Percentiles rank a stretch among this genome's conserved stretches.
Evolutionary conservation across 2,113 vertebrate genomes (phyloP).

Genomic region (Ailurus styani): DNA sequence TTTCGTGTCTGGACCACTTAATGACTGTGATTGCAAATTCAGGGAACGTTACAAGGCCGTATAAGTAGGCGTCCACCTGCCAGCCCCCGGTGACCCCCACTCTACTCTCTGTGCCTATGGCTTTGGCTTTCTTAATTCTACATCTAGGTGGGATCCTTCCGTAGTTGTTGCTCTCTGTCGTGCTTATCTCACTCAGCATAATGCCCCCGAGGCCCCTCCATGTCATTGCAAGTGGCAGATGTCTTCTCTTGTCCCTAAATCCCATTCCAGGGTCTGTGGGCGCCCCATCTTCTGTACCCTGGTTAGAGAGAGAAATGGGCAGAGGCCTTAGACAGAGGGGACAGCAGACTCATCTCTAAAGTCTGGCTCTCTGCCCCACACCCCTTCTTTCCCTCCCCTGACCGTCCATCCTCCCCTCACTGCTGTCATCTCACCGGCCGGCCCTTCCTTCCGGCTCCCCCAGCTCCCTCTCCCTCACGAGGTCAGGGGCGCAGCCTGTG

Average conservation of each 20-base stretch:
- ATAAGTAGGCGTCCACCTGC: not conserved
- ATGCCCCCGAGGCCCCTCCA: not conserved
- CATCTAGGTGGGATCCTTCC: not conserved
- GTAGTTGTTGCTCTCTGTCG: not conserved
- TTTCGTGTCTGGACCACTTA: not conserved
- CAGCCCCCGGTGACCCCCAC: not conserved
- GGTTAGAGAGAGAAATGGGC: not conserved
- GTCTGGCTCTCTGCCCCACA: not conserved
- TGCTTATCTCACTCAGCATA: not conserved
- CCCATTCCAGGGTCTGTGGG: not conserved
- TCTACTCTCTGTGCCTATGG: not conserved
- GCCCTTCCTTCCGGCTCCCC: rapidly evolving
- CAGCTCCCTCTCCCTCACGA: not conserved
- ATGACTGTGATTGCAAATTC: not conserved
- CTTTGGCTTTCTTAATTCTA: not conserved
- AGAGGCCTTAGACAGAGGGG: not conserved
- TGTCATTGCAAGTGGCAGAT: not conserved
- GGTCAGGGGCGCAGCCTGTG: not conserved
- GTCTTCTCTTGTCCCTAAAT: not conserved
- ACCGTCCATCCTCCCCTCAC: rapidly evolving
- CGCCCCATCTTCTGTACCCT: not conserved
- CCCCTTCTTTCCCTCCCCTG: not conserved
- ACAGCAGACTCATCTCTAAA: not conserved
- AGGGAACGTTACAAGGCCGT: not conserved
- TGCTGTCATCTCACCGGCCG: not conserved